Evolutionary conservation across 2,888 invertebrate genomes (phyloP).

Genomic region (Morpho deidamia): DNA sequence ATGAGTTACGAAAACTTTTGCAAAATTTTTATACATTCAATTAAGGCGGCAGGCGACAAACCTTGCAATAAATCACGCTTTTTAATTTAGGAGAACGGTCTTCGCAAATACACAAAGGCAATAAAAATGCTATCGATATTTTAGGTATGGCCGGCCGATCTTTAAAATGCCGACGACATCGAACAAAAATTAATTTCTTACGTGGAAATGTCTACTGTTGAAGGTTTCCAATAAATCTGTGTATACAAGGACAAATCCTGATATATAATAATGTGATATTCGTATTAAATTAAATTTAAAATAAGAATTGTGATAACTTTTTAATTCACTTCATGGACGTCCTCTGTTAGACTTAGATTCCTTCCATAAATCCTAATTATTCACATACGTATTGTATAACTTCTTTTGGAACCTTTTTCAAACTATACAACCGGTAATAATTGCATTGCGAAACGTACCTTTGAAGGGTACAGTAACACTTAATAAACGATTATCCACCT

Average conservation of each 20-base stretch:
- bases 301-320: too few relatives aligned
- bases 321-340: too few relatives aligned
- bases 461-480: too few relatives aligned
- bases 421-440: too few relatives aligned
- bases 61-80: conserved; percentile 30
- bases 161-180: conserved; percentile 64
- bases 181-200: conserved; percentile 11
- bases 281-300: too few relatives aligned
- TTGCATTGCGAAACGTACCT: too few relatives aligned
- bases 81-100: conserved; percentile 32
- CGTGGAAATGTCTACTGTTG: conserved; percentile 4
- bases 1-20: too few relatives aligned
- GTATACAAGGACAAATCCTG: background rate
- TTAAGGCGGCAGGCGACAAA: conserved; percentile 29
- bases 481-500: too few relatives aligned
- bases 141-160: conserved; percentile 54
- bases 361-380: too few relatives aligned
- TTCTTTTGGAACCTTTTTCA: too few relatives aligned
- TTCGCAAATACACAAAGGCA: conserved; percentile 49
- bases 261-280: background rate
- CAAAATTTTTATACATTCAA: conserved; percentile 19
- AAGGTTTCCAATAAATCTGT: background rate
- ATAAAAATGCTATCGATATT: conserved; percentile 66
- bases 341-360: too few relatives aligned
- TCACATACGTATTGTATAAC: too few relatives aligned